Evolutionary conservation across 2,797 vertebrate genomes (phyloP).

Genomic region (Falco berigora): DNA sequence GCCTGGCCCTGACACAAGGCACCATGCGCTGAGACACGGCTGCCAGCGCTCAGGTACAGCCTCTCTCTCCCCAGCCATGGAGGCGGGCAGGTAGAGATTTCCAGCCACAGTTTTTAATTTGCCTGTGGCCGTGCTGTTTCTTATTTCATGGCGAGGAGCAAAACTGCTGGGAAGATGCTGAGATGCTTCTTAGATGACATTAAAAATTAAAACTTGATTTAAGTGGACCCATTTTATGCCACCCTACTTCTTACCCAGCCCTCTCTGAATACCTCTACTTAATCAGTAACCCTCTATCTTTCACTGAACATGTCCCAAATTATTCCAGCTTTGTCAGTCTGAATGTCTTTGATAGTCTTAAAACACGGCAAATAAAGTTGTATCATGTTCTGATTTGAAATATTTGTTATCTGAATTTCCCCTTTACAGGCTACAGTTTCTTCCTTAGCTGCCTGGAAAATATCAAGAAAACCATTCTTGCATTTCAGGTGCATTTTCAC

Average conservation of each 20-base stretch:
- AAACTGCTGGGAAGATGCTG: not conserved
- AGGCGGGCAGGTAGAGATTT: not conserved
- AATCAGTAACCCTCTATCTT: not conserved
- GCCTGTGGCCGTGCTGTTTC: not conserved
- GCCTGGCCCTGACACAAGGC: not conserved
- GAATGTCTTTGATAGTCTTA: not conserved
- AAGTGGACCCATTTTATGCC: not conserved
- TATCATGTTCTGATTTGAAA: not conserved
- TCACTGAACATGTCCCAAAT: not conserved
- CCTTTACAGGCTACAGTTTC: not conserved
- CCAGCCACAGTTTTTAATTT: not conserved
- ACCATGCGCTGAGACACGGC: fast-evolving
- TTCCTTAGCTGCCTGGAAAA: not conserved
- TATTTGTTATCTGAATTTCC: not conserved
- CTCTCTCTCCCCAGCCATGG: not conserved
- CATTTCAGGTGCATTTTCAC: constrained; percentile 13
- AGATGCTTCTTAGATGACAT: not conserved
- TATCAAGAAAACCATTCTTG: not conserved
- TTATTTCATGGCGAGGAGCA: not conserved
- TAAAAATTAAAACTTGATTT: not conserved
- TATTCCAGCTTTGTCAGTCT: not conserved
- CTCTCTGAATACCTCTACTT: not conserved
- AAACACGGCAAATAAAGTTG: not conserved
- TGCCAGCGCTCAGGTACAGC: not conserved
- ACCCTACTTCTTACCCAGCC: not conserved